Evolutionary conservation across 2,113 vertebrate genomes (phyloP), one percentile per base, ranked within the genome.

Genomic region (Brachyhypopomus occidentalis): DNA sequence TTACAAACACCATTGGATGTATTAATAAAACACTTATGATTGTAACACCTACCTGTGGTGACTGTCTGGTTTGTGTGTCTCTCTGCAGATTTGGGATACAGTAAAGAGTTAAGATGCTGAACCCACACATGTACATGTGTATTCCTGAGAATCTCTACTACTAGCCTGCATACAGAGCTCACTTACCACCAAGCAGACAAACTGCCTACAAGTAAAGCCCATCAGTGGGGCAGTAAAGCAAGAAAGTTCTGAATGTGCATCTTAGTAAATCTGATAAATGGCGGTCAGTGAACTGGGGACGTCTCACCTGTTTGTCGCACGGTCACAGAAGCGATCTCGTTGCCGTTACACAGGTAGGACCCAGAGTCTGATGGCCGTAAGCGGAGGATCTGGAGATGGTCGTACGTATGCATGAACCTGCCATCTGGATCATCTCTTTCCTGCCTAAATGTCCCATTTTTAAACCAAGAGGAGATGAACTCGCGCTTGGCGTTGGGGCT

Each of bases 291-390:
- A 14, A 52, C 45, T 2, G 45, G 45, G 9, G 22, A 1, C 55
- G 3, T 9, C 5, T 52, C 4, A 90, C 90, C 89, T 81, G 88
- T 0, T 4, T 22, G 22, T 16, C 45, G 63, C 3, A 91, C 81
- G 0, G 59, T 74, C 20, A 93, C 77, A 3, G 2, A 58, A 27
- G 70, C 87, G 77, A 67, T 64, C 55, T 63, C 30, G 3, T 85
- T 20, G 2, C 79, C 62, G 9, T 89, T 92, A 58, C 92, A 93
- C 22, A 75, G 34, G 19, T 91, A 92, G 20, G 84, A 78, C 62
- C 90, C 92, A 0, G 87, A 81, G 64, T 91, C 92, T 7, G 60
- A 70, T 7, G 30, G 86, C 83, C 87, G 88, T 67, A 92, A 77
- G 81, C 88, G 20, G 6, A 38, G 30, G 83, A 92, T 92, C 83